Conservation (phyloP, 2,888 invertebrate species). For the Campoplex nolae region DNA sequence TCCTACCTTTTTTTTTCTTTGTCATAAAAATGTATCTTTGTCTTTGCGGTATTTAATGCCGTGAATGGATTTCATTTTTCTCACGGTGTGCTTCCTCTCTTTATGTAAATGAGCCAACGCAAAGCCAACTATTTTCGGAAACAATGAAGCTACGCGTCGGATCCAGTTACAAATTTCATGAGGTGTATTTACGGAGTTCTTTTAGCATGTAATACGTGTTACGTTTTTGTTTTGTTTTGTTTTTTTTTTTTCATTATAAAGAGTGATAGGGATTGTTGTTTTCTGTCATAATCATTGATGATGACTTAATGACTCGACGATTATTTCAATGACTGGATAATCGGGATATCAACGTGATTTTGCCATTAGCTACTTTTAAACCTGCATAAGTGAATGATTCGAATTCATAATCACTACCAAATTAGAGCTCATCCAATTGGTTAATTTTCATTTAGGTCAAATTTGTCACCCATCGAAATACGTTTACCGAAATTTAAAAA, state of each 20-base stretch:
- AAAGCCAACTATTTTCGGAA: background rate
- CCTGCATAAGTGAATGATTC: no score
- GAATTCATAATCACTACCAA: background rate
- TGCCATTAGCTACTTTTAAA: background rate
- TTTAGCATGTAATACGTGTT: background rate
- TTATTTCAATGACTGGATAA: background rate
- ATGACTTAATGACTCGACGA: background rate
- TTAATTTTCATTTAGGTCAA: background rate
- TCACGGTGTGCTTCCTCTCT: background rate
- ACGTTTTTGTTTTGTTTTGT: no score
- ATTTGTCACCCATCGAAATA: background rate
- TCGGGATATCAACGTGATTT: background rate
- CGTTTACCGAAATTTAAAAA: background rate
- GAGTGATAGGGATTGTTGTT: background rate
- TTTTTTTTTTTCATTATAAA: background rate
- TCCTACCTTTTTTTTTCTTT: background rate
- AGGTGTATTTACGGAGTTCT: background rate
- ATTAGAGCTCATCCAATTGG: background rate
- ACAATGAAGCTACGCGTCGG: background rate
- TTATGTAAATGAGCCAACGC: background rate
- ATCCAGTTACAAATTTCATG: background rate
- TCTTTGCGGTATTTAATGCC: background rate
- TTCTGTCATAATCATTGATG: background rate
- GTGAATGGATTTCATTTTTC: background rate
- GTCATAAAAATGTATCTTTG: background rate